Base-by-base conservation (phyloP, 2,113 vertebrate genomes). In the Apaloderma vittatum region DNA sequence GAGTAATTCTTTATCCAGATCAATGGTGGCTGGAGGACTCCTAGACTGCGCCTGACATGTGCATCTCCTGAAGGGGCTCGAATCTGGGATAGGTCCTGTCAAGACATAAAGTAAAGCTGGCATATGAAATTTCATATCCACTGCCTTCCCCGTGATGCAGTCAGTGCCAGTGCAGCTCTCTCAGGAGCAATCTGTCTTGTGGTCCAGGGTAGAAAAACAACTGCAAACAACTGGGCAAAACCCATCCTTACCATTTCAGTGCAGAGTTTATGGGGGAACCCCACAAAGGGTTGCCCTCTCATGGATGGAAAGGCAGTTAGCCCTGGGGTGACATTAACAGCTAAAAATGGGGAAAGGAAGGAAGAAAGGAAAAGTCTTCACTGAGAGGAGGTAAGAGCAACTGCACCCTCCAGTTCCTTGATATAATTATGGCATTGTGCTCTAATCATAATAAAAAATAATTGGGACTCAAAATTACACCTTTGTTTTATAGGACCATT, bases 281-380 rank as follows among this genome's bases (percentile, higher is more conserved):
- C 13, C 49, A 7, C 23, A 30, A 63, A 58, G 7, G 40, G 9
- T 43, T 66, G 14, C 37, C 11, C 24, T 59, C 40, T 40, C 40
- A 40, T 40, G 52, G 51, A 32, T 46, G 45, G 12, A 18, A 46
- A 19, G 19, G 12, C 9, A 10, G 68, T 9, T 26, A 82, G 30
- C 8, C 32, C 45, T 0, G 5, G 7, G 6, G 5, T 63, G 48
- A n/a, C 0, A 0, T 46, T 79, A 61, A 48, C 13, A 59, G 13
- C 16, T 34, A n/a, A 11, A 77, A 72, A n/a, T 26, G 8, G 51
- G 20, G 58, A 63, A 63, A 30, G 8, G 19, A 22, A 36, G 6
- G 7, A 26, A 32, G 46, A 61, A 63, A 84, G 21, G 12, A 71
- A 75, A 15, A 57, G 8, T 30, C 23, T 76, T 92, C 2, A 0